Evolutionary conservation across 2,113 vertebrate genomes (phyloP).

Genomic region (Dicerorhinus sumatrensis): DNA sequence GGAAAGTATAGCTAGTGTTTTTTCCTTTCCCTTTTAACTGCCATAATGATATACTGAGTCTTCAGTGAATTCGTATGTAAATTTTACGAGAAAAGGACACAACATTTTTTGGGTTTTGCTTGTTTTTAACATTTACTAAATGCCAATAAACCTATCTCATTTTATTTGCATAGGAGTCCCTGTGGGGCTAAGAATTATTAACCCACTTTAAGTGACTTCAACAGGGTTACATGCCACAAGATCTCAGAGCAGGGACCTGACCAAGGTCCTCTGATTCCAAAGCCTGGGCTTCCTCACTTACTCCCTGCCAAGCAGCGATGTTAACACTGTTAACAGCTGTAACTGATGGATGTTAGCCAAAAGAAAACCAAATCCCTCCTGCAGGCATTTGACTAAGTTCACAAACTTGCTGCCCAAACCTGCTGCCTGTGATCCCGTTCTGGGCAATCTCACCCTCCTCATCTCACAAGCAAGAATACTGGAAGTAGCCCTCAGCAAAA

Average conservation of each 20-base stretch:
- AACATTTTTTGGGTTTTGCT: neutral
- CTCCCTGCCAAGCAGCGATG: neutral
- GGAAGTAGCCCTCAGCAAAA: neutral
- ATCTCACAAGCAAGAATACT: neutral
- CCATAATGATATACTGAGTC: neutral
- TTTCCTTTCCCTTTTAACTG: neutral
- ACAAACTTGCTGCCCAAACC: neutral
- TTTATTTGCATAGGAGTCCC: neutral
- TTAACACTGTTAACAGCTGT: neutral
- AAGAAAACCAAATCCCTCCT: neutral
- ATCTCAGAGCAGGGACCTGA: neutral
- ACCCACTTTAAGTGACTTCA: too few relatives aligned
- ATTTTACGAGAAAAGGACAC: neutral
- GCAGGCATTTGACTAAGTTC: neutral
- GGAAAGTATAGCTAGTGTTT: neutral
- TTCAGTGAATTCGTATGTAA: neutral
- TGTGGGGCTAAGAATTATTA: neutral
- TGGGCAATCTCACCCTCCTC: neutral
- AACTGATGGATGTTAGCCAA: neutral
- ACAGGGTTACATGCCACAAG: accelerated
- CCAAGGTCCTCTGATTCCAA: neutral
- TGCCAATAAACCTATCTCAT: neutral
- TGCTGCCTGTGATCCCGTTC: accelerated
- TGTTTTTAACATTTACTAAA: neutral
- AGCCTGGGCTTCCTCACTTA: neutral